phyloP scores from a whole-genome alignment of 2,113 vertebrate species.

The Sebastes fasciatus region DNA sequence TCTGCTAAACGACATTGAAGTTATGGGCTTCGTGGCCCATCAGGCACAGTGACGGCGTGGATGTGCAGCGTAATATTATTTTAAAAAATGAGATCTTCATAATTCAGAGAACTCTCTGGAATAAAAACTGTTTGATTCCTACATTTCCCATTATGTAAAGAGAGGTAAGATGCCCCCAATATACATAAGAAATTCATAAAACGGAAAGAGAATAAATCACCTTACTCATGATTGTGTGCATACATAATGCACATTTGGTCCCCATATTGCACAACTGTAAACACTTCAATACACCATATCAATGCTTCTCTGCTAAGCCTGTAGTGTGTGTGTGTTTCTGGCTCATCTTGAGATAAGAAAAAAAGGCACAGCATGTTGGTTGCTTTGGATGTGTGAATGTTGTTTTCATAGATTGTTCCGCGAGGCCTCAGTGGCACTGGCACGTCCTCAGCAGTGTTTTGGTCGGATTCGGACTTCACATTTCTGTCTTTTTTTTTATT shows the following conservation, averaged over 20 bases:
- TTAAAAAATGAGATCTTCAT: slow-evolving; percentile 15
- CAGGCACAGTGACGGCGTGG: slow-evolving; percentile 24
- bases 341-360: slow-evolving; percentile 58
- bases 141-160: slow-evolving; percentile 35
- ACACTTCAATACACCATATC: slow-evolving; percentile 81
- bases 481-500: slow-evolving; percentile 51
- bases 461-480: slow-evolving; percentile 76
- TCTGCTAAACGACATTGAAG: not conserved
- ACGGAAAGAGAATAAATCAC: slow-evolving; percentile 42
- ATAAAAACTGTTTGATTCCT: slow-evolving; percentile 16
- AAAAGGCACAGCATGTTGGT: slow-evolving; percentile 62
- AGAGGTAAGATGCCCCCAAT: not conserved
- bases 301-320: slow-evolving; percentile 79
- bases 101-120: slow-evolving; percentile 9
- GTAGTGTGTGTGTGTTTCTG: slow-evolving; percentile 59
- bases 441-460: slow-evolving; percentile 61
- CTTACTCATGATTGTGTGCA: slow-evolving; percentile 57
- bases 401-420: slow-evolving; percentile 51
- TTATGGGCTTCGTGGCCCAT: slow-evolving; percentile 1
- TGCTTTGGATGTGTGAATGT: slow-evolving; percentile 47
- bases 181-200: slow-evolving; percentile 11
- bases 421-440: slow-evolving; percentile 45
- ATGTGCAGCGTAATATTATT: slow-evolving; percentile 32
- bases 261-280: slow-evolving; percentile 90
- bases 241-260: slow-evolving; percentile 73